Percentiles rank a stretch among this genome's conserved stretches.
Evolutionary conservation across 2,113 vertebrate species (phyloP).

Genomic region (Pituophis catenifer): DNA sequence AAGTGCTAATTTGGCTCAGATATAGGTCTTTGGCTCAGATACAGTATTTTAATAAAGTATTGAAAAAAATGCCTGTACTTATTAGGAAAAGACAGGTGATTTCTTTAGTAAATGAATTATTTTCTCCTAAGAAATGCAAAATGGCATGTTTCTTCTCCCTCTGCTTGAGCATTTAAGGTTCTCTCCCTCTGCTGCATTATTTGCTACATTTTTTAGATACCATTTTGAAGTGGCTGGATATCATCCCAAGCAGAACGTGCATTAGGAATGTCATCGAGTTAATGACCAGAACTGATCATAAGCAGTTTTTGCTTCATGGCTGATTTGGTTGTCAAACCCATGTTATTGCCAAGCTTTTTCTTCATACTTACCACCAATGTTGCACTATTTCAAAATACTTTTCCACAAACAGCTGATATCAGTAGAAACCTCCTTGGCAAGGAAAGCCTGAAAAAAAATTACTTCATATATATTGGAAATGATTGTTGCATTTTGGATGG

Average conservation of each 20-base stretch:
- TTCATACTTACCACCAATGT: background rate
- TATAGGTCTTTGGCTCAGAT: background rate
- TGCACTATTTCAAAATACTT: background rate
- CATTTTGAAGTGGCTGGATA: background rate
- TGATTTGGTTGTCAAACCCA: constrained; percentile 18
- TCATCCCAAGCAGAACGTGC: background rate
- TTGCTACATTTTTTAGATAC: background rate
- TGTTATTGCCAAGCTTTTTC: background rate
- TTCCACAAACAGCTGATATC: background rate
- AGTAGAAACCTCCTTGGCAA: background rate
- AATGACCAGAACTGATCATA: constrained; percentile 16
- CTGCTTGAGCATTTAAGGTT: background rate
- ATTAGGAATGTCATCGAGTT: constrained; percentile 19
- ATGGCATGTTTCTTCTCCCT: background rate
- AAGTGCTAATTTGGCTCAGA: background rate
- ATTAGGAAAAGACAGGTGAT: background rate
- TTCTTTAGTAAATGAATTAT: background rate
- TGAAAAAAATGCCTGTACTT: background rate
- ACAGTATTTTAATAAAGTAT: background rate
- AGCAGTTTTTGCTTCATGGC: constrained; percentile 23
- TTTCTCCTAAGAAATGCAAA: background rate
- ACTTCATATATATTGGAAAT: rapidly evolving
- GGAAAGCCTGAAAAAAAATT: background rate
- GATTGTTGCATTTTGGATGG: background rate
- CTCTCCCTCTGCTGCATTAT: background rate